Percentiles rank a stretch among this genome's conserved stretches.
These are phyloP conservation scores for Tyria jacobaeae DNA, from an alignment of 2,888 invertebrate species.

Conservation along the genomic window DNA sequence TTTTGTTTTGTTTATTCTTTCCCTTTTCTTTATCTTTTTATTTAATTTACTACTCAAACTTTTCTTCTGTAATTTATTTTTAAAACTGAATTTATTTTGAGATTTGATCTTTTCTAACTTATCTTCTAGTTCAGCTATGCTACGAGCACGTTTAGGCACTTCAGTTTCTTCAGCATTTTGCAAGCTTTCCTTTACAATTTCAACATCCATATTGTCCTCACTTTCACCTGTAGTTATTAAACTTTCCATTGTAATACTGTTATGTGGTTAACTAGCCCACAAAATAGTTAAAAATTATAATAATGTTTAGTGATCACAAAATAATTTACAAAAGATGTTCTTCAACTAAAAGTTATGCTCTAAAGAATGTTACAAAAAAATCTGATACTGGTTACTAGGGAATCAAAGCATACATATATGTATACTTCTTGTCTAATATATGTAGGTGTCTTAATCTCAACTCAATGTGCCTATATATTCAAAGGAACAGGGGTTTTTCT, in stretches of 20 bases:
- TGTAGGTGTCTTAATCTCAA: no score
- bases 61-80: conserved; percentile 89
- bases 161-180: conserved; percentile 61
- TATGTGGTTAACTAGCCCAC: no score
- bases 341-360: no score
- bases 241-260: neutral
- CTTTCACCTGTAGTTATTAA: conserved; percentile 64
- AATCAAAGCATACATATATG: no score
- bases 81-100: conserved; percentile 87
- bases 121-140: conserved; percentile 88
- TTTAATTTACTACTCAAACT: conserved; percentile 89
- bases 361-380: no score
- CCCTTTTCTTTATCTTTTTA: conserved; percentile 88
- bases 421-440: no score
- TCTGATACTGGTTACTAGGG: no score
- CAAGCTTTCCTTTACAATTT: conserved; percentile 63
- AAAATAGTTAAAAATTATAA: no score
- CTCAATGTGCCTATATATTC: no score
- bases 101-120: conserved; percentile 88
- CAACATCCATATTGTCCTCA: conserved; percentile 72
- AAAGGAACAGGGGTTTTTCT: no score
- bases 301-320: no score
- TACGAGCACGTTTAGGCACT: conserved; percentile 83
- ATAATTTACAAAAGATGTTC: no score
- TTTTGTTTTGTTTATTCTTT: conserved; percentile 73